phyloP scores from a whole-genome alignment of 2,113 vertebrate genomes.

The Sinocyclocheilus maitianheensis region DNA sequence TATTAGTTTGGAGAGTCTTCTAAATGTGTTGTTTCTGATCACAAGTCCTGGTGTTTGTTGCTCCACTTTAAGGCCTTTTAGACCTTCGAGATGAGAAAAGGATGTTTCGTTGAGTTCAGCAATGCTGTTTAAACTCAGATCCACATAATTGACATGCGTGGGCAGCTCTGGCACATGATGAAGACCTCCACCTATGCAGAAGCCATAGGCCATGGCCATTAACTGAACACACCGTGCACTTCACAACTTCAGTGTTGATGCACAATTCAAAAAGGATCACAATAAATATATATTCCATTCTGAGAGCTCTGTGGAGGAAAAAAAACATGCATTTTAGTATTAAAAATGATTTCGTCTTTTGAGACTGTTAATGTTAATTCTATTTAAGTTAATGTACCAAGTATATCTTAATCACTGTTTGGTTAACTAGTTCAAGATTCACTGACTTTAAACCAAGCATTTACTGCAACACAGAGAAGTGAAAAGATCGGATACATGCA shows the following conservation, averaged over 20 bases:
- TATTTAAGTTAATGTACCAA: too few relatives aligned
- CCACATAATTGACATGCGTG: slow-evolving; percentile 66
- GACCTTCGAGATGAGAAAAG: not conserved
- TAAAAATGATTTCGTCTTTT: too few relatives aligned
- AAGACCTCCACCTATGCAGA: slow-evolving; percentile 63
- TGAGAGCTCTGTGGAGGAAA: slow-evolving; percentile 17
- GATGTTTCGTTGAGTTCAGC: slow-evolving; percentile 16
- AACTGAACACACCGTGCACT: slow-evolving; percentile 63
- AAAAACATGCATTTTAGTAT: not conserved
- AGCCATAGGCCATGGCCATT: slow-evolving; percentile 28
- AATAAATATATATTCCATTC: slow-evolving; percentile 7
- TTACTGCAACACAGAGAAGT: not conserved
- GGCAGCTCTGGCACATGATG: slow-evolving; percentile 75
- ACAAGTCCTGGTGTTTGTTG: not conserved
- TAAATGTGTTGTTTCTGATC: slow-evolving; percentile 26
- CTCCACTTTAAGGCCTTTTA: not conserved
- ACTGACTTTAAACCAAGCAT: not conserved
- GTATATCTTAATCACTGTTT: not conserved
- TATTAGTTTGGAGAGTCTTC: not conserved
- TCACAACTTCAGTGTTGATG: slow-evolving; percentile 54
- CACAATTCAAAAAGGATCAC: slow-evolving; percentile 45
- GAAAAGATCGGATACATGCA: not conserved
- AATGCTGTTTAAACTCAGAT: slow-evolving; percentile 71
- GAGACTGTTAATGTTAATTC: too few relatives aligned
- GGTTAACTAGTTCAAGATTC: not conserved